phyloP scores from a whole-genome alignment of 2,888 invertebrate species.

The Dusona sp. region DNA sequence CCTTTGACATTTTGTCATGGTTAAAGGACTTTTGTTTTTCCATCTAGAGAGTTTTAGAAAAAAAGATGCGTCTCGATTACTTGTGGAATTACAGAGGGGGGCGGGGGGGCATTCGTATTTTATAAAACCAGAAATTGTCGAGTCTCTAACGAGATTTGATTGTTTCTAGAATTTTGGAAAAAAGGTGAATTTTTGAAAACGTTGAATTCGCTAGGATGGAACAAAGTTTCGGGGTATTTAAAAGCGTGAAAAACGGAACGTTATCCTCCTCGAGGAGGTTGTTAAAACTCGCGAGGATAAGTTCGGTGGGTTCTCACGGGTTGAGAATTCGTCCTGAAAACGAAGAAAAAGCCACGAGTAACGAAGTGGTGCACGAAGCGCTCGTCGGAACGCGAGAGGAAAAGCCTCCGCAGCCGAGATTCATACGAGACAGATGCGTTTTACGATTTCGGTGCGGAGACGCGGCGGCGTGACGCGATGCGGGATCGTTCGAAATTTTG shows the following conservation, averaged over 20 bases:
- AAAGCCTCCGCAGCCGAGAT: conserved; percentile 72
- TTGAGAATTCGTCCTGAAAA: background rate
- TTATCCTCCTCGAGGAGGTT: background rate
- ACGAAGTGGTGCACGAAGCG: conserved; percentile 49
- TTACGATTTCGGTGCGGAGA: conserved; percentile 79
- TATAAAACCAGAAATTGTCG: no score
- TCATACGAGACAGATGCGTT: conserved; percentile 82
- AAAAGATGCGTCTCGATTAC: no score
- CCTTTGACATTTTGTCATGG: no score
- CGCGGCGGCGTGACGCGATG: conserved; percentile 84
- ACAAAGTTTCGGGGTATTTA: background rate
- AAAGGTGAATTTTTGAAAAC: background rate
- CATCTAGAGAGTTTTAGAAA: no score
- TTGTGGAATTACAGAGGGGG: no score
- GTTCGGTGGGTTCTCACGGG: background rate
- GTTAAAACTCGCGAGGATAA: background rate
- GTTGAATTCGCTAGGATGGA: conserved; percentile 12
- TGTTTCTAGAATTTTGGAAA: background rate
- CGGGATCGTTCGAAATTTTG: conserved; percentile 81
- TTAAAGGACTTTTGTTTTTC: no score
- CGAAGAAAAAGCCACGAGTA: conserved; percentile 15
- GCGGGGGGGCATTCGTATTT: no score
- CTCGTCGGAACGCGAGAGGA: conserved; percentile 67
- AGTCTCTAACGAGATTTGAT: background rate
- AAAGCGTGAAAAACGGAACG: background rate